Evolutionary conservation across 37 sponge, comb jelly and placozoan genomes (phyloP), one percentile per base, ranked within the genome.

Genomic region (Bolinopsis microptera): DNA sequence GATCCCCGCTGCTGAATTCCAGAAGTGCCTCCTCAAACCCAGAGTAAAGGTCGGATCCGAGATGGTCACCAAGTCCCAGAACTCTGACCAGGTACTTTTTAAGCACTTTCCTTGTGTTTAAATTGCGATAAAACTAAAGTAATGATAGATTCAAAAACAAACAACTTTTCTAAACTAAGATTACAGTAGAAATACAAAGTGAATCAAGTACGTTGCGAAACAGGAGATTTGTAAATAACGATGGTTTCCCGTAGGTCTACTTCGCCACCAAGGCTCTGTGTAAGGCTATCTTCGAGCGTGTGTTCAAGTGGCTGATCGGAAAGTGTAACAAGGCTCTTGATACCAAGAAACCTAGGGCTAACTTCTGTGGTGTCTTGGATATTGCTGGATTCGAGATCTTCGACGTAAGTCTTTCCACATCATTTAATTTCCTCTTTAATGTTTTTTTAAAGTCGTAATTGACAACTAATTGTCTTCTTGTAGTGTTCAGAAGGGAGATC

Each of bases 351-450:
- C 76, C 76, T 8, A 68, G 93, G 27, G 25, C 69, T 3, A 93
- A 93, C 76, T 93, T 41, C 76, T 93, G 74, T 94, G 99, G 99
- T 67, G 97, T 99, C 13, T 96, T 99, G 33, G 97, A 99, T 93
- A 99, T 99, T 95, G 99, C 99, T 80, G 99, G 99, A 28, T 99
- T 99, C 94, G 99, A 99, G 95, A 99, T 99, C 93, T 98, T 98
- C 94, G 82, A 95, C 75, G 96, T 98, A 21, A 32, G 93, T 28
- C 0, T 72, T n/a, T 72, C 18, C 31, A 13, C 68, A 67, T 67
- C 18, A 67, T 13, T 67, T 67, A 67, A 67, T 22, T 67, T n/a
- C n/a, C n/a, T n/a, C n/a, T n/a, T n/a, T n/a, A n/a, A n/a, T n/a
- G n/a, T n/a, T n/a, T n/a, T n/a, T n/a, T n/a, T n/a, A n/a, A n/a